Base-by-base conservation (phyloP, 1,140 invertebrate species). In the Galendromus occidentalis region DNA sequence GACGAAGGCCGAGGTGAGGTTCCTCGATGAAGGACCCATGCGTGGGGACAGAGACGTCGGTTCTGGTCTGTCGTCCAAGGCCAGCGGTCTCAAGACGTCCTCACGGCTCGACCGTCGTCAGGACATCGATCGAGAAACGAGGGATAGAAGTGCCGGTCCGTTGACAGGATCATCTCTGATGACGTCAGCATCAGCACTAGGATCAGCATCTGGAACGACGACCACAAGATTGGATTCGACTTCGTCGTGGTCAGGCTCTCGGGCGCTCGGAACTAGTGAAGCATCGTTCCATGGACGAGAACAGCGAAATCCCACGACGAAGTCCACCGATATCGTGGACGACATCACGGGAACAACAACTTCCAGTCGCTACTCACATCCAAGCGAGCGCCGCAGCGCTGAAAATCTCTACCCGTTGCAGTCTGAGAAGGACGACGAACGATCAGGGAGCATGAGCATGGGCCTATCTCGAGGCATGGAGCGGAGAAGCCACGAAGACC, bases 91-190 rank as follows among this genome's bases (percentile, higher is more conserved):
- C 33, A 25, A 25, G 20, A 59, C 25, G 22, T 29, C 25, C 25
- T 33, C 51, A 33, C 51, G 51, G 33, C 22, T 59, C 51, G 51
- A 59, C 51, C 51, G 51, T 59, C 51, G 51, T 59, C 51, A 29
- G 25, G 51, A 59, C 22, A 14, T 59, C 51, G 51, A 59, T 59
- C 25, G 51, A 39, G 33, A 39, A 39, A 39, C 33, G 33, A 39
- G 33, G 33, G 33, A 39, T 9, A 39, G 33, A 39, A 9, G 33
- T 39, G 33, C 33, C 33, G 9, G 4, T 9, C 9, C 33, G 33
- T n/a, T n/a, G n/a, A n/a, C n/a, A n/a, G 33, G 33, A 39, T 39
- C 33, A 39, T 39, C 33, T 39, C 9, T 39, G 33, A 39, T 39
- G 33, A 6, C 33, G 33, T 39, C 33, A 6, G 4, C 33, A 9